Evolutionary conservation across 2,888 invertebrate species (phyloP), one percentile per base, ranked within the genome.

Genomic region (Iphiclides podalirius): DNA sequence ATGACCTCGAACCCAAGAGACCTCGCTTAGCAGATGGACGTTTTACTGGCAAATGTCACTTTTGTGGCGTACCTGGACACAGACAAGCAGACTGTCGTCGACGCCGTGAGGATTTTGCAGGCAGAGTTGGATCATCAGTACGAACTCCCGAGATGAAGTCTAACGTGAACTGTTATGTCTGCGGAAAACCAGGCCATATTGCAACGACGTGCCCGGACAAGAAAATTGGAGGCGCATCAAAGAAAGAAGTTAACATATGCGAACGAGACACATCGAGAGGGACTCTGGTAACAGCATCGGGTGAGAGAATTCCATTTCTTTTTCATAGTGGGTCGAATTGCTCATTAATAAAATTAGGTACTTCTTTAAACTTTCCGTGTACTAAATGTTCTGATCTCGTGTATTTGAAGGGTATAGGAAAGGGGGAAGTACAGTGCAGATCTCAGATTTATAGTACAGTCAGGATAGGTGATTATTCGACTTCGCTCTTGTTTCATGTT

Each of bases 381-480:
- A 54, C 58, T 54, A 47, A 42, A 42, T 44, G 51, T 15, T 57
- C 53, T 1, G 12, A 31, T 40, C 16, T 54, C 4, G 55, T 63
- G n/a, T 57, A 52, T 44, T 54, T 63, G n/a, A 44, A 26, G 8
- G 63, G 61, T 16, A 55, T 61, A 16, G 58, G 56, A 0, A 49
- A 52, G 31, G 53, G 60, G 34, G 49, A 59, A 14, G 38, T 58
- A 35, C 3, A 48, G 23, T 52, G 54, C 11, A 31, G 20, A 0
- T 34, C 28, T 1, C 47, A 48, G 40, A 46, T 54, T 13, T 16
- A 28, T 7, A 37, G 43, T 16, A 7, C 20, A 3, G 6, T 20
- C 6, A 20, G 4, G 20, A 20, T 20, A 20, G n/a, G n/a, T 6
- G 6, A 20, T 20, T 4, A 20, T 4, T 20, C 20, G 33, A 7